Conservation (phyloP, 2,888 invertebrate genomes). For the Lycaena phlaeas region DNA sequence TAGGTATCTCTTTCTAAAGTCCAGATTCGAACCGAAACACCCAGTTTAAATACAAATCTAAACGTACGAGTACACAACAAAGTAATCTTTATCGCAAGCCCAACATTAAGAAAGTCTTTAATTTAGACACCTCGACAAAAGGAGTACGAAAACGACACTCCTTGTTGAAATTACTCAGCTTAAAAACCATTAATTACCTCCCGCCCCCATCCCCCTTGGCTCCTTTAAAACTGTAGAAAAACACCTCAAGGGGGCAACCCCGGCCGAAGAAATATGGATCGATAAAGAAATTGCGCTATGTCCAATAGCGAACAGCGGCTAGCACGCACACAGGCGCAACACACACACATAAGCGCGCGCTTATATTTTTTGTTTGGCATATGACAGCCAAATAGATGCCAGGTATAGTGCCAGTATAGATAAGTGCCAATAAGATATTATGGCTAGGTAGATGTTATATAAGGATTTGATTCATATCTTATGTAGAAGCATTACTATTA, state of each 20-base stretch:
- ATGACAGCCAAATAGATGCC: no score
- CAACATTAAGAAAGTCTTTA: slow-evolving; percentile 8
- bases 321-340: slow-evolving; percentile 46
- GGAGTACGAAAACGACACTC: slow-evolving; percentile 34
- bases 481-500: no score
- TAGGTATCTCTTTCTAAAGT: no score
- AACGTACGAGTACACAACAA: no score
- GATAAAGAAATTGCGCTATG: slow-evolving; percentile 72
- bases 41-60: no score
- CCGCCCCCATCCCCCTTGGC: slow-evolving; percentile 35
- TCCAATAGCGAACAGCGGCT: slow-evolving; percentile 67
- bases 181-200: slow-evolving; percentile 69
- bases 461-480: no score
- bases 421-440: no score
- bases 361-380: no score
- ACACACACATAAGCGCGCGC: not conserved
- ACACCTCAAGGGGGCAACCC: slow-evolving; percentile 38
- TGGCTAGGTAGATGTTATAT: no score
- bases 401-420: no score
- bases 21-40: no score
- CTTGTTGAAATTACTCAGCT: slow-evolving; percentile 55
- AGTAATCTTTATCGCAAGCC: no score
- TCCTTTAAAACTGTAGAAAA: slow-evolving; percentile 71
- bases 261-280: slow-evolving; percentile 73
- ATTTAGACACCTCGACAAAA: slow-evolving; percentile 20